These are phyloP conservation scores for Drosophila pruinosa DNA, from an alignment of 1,140 invertebrate genomes.

Conservation along the genomic window DNA sequence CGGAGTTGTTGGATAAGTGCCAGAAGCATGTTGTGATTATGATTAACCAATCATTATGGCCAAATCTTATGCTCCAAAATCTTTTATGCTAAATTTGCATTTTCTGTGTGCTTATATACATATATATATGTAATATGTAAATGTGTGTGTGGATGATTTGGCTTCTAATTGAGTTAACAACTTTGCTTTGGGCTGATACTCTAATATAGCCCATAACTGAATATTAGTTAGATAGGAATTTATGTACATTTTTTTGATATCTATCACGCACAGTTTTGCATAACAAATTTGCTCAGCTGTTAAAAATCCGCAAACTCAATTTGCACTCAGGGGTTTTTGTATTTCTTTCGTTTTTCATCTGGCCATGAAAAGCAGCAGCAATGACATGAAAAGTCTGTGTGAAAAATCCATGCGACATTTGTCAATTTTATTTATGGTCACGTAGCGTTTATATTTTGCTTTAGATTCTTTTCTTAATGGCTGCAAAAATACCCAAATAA, in stretches of 20 bases:
- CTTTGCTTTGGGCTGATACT: constrained; percentile 35
- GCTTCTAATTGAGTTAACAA: constrained; percentile 69
- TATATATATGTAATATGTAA: too few relatives aligned
- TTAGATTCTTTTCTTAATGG: constrained; percentile 51
- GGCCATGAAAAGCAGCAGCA: constrained; percentile 23
- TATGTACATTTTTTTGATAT: constrained; percentile 1
- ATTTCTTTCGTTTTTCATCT: neutral
- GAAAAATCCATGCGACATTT: constrained; percentile 57
- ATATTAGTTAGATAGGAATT: constrained; percentile 42
- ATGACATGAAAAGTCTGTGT: constrained; percentile 14
- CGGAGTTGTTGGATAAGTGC: neutral
- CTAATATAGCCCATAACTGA: constrained; percentile 19
- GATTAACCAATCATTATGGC: constrained; percentile 69
- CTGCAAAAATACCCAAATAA: constrained; percentile 18
- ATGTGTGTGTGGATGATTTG: neutral
- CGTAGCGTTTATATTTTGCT: constrained; percentile 63
- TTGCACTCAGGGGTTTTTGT: constrained; percentile 32
- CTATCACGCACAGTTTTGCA: constrained; percentile 56
- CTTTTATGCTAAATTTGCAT: constrained; percentile 61
- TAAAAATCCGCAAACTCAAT: constrained; percentile 61
- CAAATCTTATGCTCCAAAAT: constrained; percentile 16
- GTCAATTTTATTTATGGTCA: constrained; percentile 80
- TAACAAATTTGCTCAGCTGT: constrained; percentile 48
- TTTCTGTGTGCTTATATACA: neutral
- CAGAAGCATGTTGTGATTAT: constrained; percentile 46